Conservation (phyloP, 2,797 vertebrate species). For the Dallia pectoralis region DNA sequence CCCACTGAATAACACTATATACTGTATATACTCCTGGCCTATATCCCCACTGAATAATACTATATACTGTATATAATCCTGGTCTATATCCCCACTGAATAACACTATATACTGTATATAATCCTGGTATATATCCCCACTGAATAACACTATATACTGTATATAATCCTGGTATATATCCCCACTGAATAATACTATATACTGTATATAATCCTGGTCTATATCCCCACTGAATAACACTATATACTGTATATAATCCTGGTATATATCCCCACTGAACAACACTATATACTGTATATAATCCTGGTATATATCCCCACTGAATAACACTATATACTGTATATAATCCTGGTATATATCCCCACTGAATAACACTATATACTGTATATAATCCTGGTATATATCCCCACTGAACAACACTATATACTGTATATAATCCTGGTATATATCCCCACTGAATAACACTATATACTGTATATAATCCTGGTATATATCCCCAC, state of each 20-base stretch:
- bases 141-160: no score
- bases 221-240: conserved; percentile 13
- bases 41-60: not conserved
- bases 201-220: no score
- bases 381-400: no score
- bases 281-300: not conserved
- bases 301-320: no score
- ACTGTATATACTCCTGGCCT: not conserved
- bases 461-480: no score
- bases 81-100: no score
- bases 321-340: not conserved
- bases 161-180: no score
- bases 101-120: not conserved
- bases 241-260: not conserved
- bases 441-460: no score
- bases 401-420: no score
- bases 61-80: not conserved
- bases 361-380: not conserved
- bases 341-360: not conserved
- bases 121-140: not conserved
- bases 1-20: conserved; percentile 14
- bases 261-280: not conserved
- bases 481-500: no score
- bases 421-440: no score
- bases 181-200: no score